Percentiles rank a stretch among this genome's conserved stretches.
Conservation (phyloP, 2,888 invertebrate genomes). For the Philereme vetulata region DNA sequence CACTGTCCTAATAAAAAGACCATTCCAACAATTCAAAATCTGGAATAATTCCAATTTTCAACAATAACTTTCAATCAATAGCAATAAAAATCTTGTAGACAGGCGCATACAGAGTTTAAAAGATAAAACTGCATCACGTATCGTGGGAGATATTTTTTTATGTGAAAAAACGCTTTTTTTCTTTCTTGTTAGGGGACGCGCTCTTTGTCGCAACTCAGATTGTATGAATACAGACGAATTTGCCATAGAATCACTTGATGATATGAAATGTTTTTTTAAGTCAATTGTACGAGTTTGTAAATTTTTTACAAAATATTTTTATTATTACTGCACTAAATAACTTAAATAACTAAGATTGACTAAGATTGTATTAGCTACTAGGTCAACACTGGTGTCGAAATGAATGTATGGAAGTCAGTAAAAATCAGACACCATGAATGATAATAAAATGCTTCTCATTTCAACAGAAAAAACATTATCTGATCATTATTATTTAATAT, state of each 20-base stretch:
- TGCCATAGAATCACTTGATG: slow-evolving; percentile 34
- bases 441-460: too few species aligned
- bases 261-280: slow-evolving; percentile 14
- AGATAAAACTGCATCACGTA: slow-evolving; percentile 57
- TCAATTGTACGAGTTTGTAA: not conserved
- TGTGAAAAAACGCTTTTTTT: slow-evolving; percentile 39
- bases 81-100: slow-evolving; percentile 52
- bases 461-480: too few species aligned
- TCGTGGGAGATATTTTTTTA: slow-evolving; percentile 71
- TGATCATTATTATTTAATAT: too few species aligned
- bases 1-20: slow-evolving; percentile 29
- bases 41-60: slow-evolving; percentile 39
- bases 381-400: too few species aligned
- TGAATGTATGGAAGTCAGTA: too few species aligned
- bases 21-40: slow-evolving; percentile 25
- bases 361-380: too few species aligned
- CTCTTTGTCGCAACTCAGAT: slow-evolving; percentile 69
- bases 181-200: slow-evolving; percentile 58
- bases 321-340: too few species aligned
- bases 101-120: slow-evolving; percentile 40
- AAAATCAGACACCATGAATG: too few species aligned
- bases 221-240: slow-evolving; percentile 53
- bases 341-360: too few species aligned
- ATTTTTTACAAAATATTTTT: too few species aligned
- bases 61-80: slow-evolving; percentile 58